Evolutionary conservation across 1,140 invertebrate genomes (phyloP), one percentile per base, ranked within the genome.

Genomic region (Micrasema longulum): DNA sequence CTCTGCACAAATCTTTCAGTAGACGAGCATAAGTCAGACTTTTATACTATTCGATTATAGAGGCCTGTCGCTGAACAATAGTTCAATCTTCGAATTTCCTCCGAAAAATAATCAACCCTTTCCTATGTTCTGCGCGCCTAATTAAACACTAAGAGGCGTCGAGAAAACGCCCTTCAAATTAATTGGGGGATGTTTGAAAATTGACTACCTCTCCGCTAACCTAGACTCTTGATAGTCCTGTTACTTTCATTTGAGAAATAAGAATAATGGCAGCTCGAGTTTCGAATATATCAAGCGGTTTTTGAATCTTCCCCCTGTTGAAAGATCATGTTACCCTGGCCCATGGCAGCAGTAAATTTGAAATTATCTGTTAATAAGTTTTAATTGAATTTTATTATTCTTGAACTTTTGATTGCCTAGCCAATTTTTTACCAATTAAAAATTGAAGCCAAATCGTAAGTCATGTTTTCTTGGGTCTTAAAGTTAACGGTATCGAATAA

Each of bases 151-250:
- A 70, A 63, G 64, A 76, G 74, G 74, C 74, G 74, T 75, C 60
- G 74, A 71, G 55, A 48, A 76, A 76, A 72, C 74, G 71, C 74
- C 71, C 74, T 73, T 76, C 62, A 76, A 76, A 76, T 76, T 76
- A 76, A 76, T 76, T 76, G 71, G 71, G 74, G 70, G 63, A 48
- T 71, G 73, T 72, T 72, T 69, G 64, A 23, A 69, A 75, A 75
- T 75, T 75, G 71, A 76, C 70, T 72, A 69, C 71, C 68, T 68
- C 74, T 71, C 41, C 48, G 50, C 45, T 36, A 23, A 12, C 10
- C 60, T 11, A 6, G 45, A 18, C 55, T 20, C 43, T 20, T 52
- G 52, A 69, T 69, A 18, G 45, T 20, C 43, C 36, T 52, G 52
- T 57, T 69, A 69, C 68, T 70, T 48, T 70, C 68, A 50, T 20